Evolutionary conservation across 2,113 vertebrate genomes (phyloP).

Genomic region (Aspidoscelis tigris): DNA sequence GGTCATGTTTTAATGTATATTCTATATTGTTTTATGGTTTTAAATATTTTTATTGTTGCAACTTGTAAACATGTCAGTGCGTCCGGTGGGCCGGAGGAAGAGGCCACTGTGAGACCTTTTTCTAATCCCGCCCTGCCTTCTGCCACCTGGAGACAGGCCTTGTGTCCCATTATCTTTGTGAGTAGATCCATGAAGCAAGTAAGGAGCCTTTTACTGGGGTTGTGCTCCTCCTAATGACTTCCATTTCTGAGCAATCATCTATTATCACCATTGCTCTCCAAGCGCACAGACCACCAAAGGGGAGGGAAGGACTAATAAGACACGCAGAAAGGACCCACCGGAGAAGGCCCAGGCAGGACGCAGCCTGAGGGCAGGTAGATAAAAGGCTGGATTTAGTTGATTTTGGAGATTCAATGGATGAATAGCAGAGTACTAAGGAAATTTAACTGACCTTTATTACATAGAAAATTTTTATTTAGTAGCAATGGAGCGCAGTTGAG

Average conservation of each 20-base stretch:
- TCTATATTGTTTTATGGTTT: too few relatives aligned
- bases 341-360: too few relatives aligned
- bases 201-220: neutral
- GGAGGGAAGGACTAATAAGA: neutral
- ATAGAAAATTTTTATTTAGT: neutral
- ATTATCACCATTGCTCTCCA: neutral
- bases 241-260: neutral
- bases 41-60: too few relatives aligned
- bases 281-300: neutral
- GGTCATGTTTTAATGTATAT: too few relatives aligned
- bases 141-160: neutral
- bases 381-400: neutral
- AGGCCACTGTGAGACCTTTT: too few relatives aligned
- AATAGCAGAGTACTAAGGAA: neutral
- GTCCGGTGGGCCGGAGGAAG: too few relatives aligned
- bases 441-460: neutral
- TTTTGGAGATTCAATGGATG: neutral
- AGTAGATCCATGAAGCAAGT: neutral
- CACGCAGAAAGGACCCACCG: neutral
- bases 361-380: neutral
- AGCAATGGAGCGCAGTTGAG: neutral
- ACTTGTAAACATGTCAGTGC: too few relatives aligned
- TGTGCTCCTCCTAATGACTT: neutral
- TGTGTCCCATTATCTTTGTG: neutral
- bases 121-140: too few relatives aligned